Conservation (phyloP, 2,113 vertebrate genomes). For the Tapirus terrestris region DNA sequence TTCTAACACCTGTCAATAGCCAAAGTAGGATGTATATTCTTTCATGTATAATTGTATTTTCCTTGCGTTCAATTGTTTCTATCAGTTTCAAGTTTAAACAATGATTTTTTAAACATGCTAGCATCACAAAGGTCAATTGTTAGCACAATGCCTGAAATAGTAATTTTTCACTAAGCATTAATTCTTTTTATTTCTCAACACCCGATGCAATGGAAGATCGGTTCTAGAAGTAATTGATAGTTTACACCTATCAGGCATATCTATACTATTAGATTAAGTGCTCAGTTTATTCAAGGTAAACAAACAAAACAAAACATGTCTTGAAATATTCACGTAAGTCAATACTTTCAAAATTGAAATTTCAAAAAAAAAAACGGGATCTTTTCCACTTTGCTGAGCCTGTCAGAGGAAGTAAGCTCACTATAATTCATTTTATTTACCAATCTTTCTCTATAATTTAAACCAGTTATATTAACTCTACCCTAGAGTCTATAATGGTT, state of each 20-base stretch:
- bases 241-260: not conserved
- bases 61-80: not conserved
- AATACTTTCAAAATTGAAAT: constrained; percentile 3
- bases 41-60: not conserved
- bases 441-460: not conserved
- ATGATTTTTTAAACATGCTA: not conserved
- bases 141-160: not conserved
- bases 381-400: not conserved
- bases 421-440: not conserved
- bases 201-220: not conserved
- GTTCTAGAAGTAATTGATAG: not conserved
- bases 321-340: not conserved
- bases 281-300: not conserved
- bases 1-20: not conserved
- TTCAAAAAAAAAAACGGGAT: not conserved
- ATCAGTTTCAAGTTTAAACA: not conserved
- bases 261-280: not conserved
- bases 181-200: not conserved
- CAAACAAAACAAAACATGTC: not conserved
- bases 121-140: not conserved
- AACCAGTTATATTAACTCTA: not conserved
- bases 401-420: not conserved
- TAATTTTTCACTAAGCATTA: not conserved
- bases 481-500: not conserved
- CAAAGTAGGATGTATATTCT: not conserved